A percentile compares a stretch with the other conserved stretches of the same genome.
Evolutionary conservation across 2,113 vertebrate species (phyloP).

Genomic region (Ptychochromis oligacanthus): DNA sequence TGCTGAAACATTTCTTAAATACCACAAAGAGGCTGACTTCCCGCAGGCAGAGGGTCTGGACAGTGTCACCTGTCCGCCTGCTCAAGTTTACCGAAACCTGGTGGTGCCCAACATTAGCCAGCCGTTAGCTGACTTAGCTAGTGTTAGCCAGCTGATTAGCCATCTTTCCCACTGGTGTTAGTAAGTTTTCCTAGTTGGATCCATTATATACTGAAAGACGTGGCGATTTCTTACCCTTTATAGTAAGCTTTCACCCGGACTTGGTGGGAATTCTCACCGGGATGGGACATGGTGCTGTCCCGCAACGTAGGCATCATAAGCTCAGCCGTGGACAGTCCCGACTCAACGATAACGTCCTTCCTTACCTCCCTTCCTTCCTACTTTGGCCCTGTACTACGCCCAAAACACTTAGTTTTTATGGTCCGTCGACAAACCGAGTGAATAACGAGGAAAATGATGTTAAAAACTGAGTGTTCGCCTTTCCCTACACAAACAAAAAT

Average conservation of each 20-base stretch:
- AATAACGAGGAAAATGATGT: not conserved
- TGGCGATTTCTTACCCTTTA: slow-evolving; percentile 84
- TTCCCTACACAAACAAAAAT: slow-evolving; percentile 39
- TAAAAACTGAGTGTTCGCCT: not conserved
- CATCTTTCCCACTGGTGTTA: not conserved
- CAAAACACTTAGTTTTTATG: slow-evolving; percentile 34
- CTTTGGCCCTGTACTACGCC: slow-evolving; percentile 46
- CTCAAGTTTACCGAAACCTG: slow-evolving; percentile 57
- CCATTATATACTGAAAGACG: not conserved
- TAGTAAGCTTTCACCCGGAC: slow-evolving; percentile 94
- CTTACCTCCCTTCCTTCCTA: slow-evolving; percentile 60
- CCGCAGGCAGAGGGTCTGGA: slow-evolving; percentile 22
- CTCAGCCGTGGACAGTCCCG: slow-evolving; percentile 63
- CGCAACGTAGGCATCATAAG: slow-evolving; percentile 94
- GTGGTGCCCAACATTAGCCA: slow-evolving; percentile 55
- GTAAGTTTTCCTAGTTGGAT: not conserved
- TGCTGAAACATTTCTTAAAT: not conserved
- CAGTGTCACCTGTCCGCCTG: slow-evolving; percentile 54
- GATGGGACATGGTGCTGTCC: slow-evolving; percentile 92
- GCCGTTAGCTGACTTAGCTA: slow-evolving; percentile 53
- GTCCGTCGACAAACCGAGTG: slow-evolving; percentile 17
- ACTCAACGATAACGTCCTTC: slow-evolving; percentile 62
- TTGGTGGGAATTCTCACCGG: slow-evolving; percentile 84
- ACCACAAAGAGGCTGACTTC: not conserved
- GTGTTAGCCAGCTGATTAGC: slow-evolving; percentile 56